Evolutionary conservation across 2,797 vertebrate species (phyloP).

Genomic region (Eulemur rubriventer): DNA sequence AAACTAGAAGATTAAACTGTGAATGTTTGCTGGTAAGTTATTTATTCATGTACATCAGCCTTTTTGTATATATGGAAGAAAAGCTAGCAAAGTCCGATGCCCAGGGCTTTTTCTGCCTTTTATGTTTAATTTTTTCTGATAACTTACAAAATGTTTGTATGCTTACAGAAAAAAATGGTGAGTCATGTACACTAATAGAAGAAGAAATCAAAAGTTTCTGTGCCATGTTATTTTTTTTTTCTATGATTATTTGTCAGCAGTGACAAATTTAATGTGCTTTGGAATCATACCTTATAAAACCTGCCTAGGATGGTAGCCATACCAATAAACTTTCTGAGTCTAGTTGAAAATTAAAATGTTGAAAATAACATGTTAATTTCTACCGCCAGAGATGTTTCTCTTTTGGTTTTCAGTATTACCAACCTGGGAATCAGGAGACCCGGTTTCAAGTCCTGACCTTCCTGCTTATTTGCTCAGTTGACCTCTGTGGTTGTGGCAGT

Average conservation of each 20-base stretch:
- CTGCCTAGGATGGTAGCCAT: not conserved
- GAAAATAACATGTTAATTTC: not conserved
- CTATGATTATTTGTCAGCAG: not conserved
- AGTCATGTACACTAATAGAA: not conserved
- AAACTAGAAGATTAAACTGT: not conserved
- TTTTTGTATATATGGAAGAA: not conserved
- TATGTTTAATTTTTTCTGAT: not conserved
- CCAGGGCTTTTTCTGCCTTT: not conserved
- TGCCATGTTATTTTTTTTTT: not conserved
- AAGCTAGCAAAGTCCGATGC: not conserved
- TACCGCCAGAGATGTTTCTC: not conserved
- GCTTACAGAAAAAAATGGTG: not conserved
- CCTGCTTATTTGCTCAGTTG: not conserved
- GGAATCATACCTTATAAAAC: not conserved
- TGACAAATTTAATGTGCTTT: not conserved
- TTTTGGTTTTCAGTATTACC: not conserved
- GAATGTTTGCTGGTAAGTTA: not conserved
- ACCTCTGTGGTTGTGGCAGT: not conserved
- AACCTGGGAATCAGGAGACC: not conserved
- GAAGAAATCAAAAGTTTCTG: not conserved
- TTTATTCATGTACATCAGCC: not conserved
- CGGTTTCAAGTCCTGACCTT: not conserved
- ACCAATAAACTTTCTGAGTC: not conserved
- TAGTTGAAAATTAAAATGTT: slow-evolving; percentile 1
- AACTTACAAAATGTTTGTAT: not conserved